Base-by-base conservation (phyloP, 2,113 vertebrate genomes). In the Athene cunicularia region DNA sequence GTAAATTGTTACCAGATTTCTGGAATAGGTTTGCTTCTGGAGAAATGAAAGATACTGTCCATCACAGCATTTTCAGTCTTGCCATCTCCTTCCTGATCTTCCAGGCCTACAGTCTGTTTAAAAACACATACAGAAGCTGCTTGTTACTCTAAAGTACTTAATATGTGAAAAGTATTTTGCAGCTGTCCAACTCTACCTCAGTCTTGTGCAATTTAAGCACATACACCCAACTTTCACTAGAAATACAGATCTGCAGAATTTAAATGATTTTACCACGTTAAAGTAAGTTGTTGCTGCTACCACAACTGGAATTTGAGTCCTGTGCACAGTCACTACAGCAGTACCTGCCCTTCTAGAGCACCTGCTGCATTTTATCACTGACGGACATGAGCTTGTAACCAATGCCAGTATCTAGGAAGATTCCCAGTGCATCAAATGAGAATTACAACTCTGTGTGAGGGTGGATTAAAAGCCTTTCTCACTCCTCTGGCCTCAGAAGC, bases 1-100 rank as follows among this genome's bases (percentile, higher is more conserved):
- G 58, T 35, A 97, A 96, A 98, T 96, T 89, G 90, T 88, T 97
- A 68, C 92, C 91, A 97, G 56, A 98, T 90, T 97, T 98, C 88
- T 97, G 89, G 94, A 95, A 80, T 4, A 75, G 45, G 59, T 89
- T 95, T 95, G 49, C 80, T 85, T 92, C 80, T 91, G 91, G 76
- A 90, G 60, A 91, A 68, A 85, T 18, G 28, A 71, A 94, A 83
- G 66, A 86, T 39, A 62, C 22, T 93, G 60, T 68, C 77, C 80
- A 80, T 84, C 76, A 75, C 82, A 92, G 81, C 59, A 71, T 37
- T 93, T 95, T 81, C 64, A 72, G 58, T 49, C 77, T 70, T 91
- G 64, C 60, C 89, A 58, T 35, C 66, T 72, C 79, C 71, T 68
- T 88, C 74, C 58, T 60, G 64, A 89, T 77, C 86, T 95, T 88